Conservation (phyloP, 2,888 invertebrate species). For the Rotaria macrura region DNA sequence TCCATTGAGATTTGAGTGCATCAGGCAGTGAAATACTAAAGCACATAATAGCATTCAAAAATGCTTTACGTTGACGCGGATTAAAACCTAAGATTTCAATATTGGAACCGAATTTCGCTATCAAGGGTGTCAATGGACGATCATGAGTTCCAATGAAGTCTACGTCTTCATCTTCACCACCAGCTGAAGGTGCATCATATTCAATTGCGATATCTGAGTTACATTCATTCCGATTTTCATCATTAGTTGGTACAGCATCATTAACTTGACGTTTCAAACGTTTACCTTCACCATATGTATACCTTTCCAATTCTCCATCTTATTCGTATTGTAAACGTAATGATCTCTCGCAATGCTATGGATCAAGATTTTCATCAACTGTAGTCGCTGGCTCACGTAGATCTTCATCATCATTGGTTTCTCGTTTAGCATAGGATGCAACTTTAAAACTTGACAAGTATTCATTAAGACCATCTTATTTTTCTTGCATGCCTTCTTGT, state of each 20-base stretch:
- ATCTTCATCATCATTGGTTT: slow-evolving; percentile 35
- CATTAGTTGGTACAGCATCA: slow-evolving; percentile 43
- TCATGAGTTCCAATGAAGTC: slow-evolving; percentile 52
- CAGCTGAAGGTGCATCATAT: slow-evolving; percentile 26
- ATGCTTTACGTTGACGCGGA: slow-evolving; percentile 91
- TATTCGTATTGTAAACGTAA: slow-evolving; percentile 97
- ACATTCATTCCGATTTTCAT: slow-evolving; percentile 37
- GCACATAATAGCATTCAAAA: slow-evolving; percentile 97
- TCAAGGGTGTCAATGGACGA: slow-evolving; percentile 79
- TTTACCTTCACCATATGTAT: slow-evolving; percentile 70
- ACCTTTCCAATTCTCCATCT: slow-evolving; percentile 88
- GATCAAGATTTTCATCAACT: slow-evolving; percentile 75
- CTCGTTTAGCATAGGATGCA: slow-evolving; percentile 72
- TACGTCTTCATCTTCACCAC: slow-evolving; percentile 34
- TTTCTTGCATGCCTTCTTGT: slow-evolving; percentile 88
- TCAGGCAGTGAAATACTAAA: slow-evolving; percentile 99
- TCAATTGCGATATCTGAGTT: slow-evolving; percentile 29
- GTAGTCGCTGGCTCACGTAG: slow-evolving; percentile 17
- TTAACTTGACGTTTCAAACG: slow-evolving; percentile 71
- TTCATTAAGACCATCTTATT: slow-evolving; percentile 96
- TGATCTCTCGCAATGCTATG: slow-evolving; percentile 97
- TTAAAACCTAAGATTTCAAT: slow-evolving; percentile 98
- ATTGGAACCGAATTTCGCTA: slow-evolving; percentile 92
- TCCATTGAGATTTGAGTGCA: slow-evolving; percentile 94
- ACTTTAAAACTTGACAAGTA: slow-evolving; percentile 97